phyloP scores from a whole-genome alignment of 2,113 vertebrate genomes.

The Malaclemys terrapin region DNA sequence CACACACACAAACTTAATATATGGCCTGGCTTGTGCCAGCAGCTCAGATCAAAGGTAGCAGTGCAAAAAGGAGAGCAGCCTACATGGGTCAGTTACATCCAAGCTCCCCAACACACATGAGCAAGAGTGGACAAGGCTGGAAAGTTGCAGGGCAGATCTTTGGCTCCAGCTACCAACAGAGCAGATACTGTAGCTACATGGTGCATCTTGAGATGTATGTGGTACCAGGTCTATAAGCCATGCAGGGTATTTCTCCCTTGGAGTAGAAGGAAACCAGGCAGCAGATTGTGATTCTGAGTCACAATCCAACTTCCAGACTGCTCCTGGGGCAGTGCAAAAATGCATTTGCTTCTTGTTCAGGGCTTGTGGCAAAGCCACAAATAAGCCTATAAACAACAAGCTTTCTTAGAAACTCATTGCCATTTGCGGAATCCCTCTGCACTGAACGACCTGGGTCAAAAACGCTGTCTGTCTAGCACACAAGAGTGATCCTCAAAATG shows the following conservation, averaged over 20 bases:
- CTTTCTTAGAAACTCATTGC: background rate
- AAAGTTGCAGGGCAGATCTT: no score
- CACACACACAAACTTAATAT: background rate
- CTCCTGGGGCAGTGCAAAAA: background rate
- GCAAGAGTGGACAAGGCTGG: background rate
- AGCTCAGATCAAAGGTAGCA: background rate
- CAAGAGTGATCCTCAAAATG: background rate
- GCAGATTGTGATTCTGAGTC: background rate
- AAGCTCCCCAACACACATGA: background rate
- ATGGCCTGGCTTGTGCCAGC: background rate
- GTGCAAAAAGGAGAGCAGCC: background rate
- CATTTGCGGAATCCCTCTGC: background rate
- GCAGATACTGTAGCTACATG: background rate
- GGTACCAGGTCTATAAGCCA: background rate
- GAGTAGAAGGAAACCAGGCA: background rate
- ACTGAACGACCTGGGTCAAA: background rate
- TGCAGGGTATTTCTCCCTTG: background rate
- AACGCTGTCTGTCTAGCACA: background rate
- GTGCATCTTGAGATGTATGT: background rate
- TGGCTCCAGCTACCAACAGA: background rate
- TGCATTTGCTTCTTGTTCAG: rapidly evolving
- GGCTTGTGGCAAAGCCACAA: background rate
- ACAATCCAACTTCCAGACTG: rapidly evolving
- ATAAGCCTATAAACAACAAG: background rate
- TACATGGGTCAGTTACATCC: background rate